Evolutionary conservation across 2,113 vertebrate species (phyloP).

Genomic region (Alligator mississippiensis): DNA sequence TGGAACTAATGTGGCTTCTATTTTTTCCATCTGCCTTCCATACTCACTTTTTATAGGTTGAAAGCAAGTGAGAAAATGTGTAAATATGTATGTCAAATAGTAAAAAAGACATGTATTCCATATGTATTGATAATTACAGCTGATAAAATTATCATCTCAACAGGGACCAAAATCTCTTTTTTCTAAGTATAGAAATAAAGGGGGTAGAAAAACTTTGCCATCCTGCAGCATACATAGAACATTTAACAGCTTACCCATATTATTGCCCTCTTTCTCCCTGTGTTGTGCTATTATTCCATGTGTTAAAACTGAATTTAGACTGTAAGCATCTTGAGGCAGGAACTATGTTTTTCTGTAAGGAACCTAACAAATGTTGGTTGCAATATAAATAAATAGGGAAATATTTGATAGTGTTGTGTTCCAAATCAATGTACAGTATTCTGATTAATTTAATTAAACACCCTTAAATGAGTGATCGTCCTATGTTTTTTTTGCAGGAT

Average conservation of each 20-base stretch:
- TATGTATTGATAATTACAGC: neutral
- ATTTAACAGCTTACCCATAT: neutral
- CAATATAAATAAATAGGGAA: neutral
- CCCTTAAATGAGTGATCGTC: neutral
- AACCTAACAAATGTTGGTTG: neutral
- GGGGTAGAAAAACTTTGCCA: neutral
- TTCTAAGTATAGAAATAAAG: neutral
- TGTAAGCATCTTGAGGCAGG: neutral
- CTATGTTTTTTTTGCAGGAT: neutral
- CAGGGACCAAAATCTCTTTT: neutral
- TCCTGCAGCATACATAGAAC: neutral
- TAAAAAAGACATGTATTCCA: neutral
- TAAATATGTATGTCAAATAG: neutral
- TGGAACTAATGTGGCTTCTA: neutral
- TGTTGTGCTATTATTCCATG: neutral
- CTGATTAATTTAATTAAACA: neutral
- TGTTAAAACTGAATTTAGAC: neutral
- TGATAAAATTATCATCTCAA: neutral
- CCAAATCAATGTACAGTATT: neutral
- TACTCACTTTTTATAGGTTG: neutral
- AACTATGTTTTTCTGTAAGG: fast-evolving
- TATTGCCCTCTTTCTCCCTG: neutral
- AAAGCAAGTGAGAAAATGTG: neutral
- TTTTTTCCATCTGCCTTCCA: neutral
- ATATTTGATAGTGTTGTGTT: neutral